Evolutionary conservation across 2,888 invertebrate species (phyloP), one percentile per base, ranked within the genome.

Genomic region (Glaucopsyche alexis): DNA sequence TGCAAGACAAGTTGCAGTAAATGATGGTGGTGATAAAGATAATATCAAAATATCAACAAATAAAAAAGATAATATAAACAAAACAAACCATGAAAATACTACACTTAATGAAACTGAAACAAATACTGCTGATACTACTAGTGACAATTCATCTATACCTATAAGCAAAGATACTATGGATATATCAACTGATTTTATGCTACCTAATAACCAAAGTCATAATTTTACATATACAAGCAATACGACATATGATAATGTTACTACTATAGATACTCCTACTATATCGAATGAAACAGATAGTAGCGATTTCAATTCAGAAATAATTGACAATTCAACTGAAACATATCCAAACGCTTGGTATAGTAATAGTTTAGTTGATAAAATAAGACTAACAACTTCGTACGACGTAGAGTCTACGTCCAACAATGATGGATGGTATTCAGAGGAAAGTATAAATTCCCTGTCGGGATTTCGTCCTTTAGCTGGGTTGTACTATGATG

Each of bases 401-500:
- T 82, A 84, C 78, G 83, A 83, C 82, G 85, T 83, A 81, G 80
- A 82, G 76, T 83, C 82, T 80, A 80, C 83, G 73, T 74, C 77
- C 76, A 78, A 81, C 76, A 80, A 87, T 85, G 85, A 88, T 83
- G 82, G 85, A 86, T 91, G 90, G 77, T 86, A 87, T 80, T 80
- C 82, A 78, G 80, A 83, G 78, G 77, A 79, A 74, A 81, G 78
- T 76, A 79, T 82, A 78, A 80, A 78, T 72, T 79, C 78, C 72
- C 77, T 83, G 50, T 81, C 78, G 79, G 85, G 85, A 78, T 93
- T 93, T 77, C 87, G 81, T 79, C 91, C 92, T 76, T 83, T 92
- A 70, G 88, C 91, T 40, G 91, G 92, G 67, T 86, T 92, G 76
- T 92, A 93, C 82, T 91, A 91, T 78, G 91, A 92, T 78, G 90